Evolutionary conservation across 2,113 vertebrate genomes (phyloP).

Genomic region (Callipepla californica): DNA sequence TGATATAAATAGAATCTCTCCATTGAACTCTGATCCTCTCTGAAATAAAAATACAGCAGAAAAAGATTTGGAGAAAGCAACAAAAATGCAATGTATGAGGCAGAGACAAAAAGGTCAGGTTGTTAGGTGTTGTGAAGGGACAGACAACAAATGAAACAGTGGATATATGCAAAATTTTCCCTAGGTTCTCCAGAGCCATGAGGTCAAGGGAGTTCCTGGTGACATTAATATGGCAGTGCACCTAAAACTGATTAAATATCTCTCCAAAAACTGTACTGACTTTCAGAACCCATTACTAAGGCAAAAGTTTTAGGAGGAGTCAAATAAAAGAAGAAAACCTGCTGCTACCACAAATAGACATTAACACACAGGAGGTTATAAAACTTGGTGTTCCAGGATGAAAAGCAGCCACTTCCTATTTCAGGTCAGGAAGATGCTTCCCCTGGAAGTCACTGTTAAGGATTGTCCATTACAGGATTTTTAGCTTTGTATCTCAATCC

Average conservation of each 20-base stretch:
- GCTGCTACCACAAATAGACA: constrained; percentile 14
- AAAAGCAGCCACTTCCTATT: constrained; percentile 30
- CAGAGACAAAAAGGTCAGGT: constrained; percentile 45
- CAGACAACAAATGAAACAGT: constrained; percentile 4
- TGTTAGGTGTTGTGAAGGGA: constrained; percentile 23
- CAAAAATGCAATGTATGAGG: constrained; percentile 8
- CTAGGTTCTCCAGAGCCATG: constrained; percentile 1
- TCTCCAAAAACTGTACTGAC: neutral
- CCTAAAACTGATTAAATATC: constrained; percentile 2
- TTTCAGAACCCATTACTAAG: constrained; percentile 35
- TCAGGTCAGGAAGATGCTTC: constrained; percentile 24
- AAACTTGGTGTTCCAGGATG: constrained; percentile 35
- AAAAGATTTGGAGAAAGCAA: constrained; percentile 12
- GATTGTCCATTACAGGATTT: neutral
- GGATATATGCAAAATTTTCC: constrained; percentile 37
- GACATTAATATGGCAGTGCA: constrained; percentile 22
- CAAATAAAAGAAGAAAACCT: neutral
- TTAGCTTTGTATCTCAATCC: neutral
- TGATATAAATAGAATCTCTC: neutral
- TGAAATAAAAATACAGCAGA: neutral
- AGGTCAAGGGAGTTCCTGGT: neutral
- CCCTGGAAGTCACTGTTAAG: neutral
- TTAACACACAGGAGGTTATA: constrained; percentile 4
- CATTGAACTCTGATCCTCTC: neutral
- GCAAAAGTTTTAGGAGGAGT: neutral